Evolutionary conservation across 2,113 vertebrate species (phyloP), one percentile per base, ranked within the genome.

Genomic region (Saiga tatarica): DNA sequence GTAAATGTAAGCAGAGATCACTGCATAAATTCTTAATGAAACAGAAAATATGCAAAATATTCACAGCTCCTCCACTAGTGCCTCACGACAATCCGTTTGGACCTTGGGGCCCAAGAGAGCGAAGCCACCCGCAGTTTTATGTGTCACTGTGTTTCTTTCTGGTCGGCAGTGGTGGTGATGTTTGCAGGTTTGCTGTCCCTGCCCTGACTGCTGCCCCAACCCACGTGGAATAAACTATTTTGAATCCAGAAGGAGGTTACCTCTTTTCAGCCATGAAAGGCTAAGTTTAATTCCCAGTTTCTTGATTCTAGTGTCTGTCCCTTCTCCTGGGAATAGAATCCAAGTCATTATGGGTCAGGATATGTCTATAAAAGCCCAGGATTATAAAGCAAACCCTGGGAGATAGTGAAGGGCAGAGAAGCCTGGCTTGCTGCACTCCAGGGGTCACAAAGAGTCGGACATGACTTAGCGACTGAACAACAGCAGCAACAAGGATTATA

Each of bases 11-110:
- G 30, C n/a, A 50, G 15, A 59, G 1, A 60, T 52, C 26, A 71
- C 42, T 81, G 21, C 76, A 67, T 78, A 87, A 90, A 95, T 92
- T 83, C 85, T 67, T 94, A 79, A 78, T 95, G 36, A 76, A 82
- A 52, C 53, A 90, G 14, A 79, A 94, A 74, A 47, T 60, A 83
- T 23, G 13, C 4, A 14, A 93, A 84, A 62, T 84, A 84, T 21
- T 94, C 55, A 93, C 11, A 83, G 14, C 16, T 42, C 85, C 36
- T 88, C 17, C 33, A 57, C 23, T 88, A 71, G 64, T 55, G 26
- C 47, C 45, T 94, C 52, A 39, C 76, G 64, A 62, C 23, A 74
- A 53, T 88, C 62, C 36, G 33, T 47, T 91, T 94, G 47, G 42
- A 74, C 26, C 88, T 78, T 62, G 21, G 55, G 52, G 47, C 30